Evolutionary conservation across 2,797 vertebrate species (phyloP).

Genomic region (Myotis myotis): DNA sequence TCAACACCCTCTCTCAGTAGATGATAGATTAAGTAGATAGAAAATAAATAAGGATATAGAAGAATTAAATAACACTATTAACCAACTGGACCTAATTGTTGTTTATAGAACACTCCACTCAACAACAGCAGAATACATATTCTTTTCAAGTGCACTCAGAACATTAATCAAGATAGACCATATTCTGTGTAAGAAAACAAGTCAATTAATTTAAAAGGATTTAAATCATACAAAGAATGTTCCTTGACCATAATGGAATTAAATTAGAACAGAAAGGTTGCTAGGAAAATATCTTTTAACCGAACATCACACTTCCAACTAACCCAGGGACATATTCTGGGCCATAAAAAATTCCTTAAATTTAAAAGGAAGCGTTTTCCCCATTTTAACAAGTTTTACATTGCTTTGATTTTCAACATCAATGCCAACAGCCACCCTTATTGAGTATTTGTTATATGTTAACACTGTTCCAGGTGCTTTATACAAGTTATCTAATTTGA

Average conservation of each 20-base stretch:
- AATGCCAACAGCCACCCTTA: not conserved
- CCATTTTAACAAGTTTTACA: not conserved
- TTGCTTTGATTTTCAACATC: conserved; percentile 45
- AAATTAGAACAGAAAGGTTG: not conserved
- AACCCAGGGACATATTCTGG: not conserved
- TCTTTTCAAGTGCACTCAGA: not conserved
- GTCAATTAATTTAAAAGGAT: conserved; percentile 23
- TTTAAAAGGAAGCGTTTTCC: not conserved
- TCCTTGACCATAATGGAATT: not conserved
- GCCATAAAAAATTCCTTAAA: not conserved
- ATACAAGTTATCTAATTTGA: not conserved
- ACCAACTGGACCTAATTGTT: not conserved
- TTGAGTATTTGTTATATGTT: not conserved
- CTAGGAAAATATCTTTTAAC: not conserved
- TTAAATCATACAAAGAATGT: not conserved
- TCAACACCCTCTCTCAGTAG: not conserved
- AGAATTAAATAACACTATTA: not conserved
- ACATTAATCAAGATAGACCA: not conserved
- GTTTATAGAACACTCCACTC: not conserved
- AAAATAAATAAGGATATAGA: not conserved
- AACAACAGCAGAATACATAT: not conserved
- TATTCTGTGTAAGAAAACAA: conserved; percentile 15
- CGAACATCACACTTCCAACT: not conserved
- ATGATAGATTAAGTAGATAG: not conserved
- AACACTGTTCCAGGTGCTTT: not conserved